Base-by-base conservation (phyloP, 2,888 invertebrate species). In the Lithophane socia region DNA sequence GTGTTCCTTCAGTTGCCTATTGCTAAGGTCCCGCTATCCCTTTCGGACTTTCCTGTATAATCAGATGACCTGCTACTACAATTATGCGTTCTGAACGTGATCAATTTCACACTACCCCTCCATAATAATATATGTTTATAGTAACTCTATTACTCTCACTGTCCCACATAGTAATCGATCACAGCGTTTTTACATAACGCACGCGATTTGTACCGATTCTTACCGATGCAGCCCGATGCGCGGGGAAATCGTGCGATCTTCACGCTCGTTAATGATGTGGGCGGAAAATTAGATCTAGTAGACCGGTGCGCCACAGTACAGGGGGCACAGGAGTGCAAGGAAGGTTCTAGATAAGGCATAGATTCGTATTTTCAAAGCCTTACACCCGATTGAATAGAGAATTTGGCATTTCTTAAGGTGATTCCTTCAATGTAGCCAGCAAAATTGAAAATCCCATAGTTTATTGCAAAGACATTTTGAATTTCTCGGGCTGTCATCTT, bases 231-330 rank as follows among this genome's bases (percentile, higher is more conserved):
- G 80, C 73, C 70, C 87, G 83, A 75, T 84, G 85, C 73, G 69
- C 85, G 65, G 80, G 85, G 86, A 87, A 89, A 90, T 89, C 87
- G 82, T 89, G 83, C 81, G 78, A 91, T 91, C 90, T 92, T 91
- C 83, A 90, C 85, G 91, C 89, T 89, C 72, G 72, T 86, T 84
- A 85, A 86, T 79, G 72, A 73, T 79, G 65, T 76, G 80, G 80
- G 79, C 61, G 83, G 87, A 85, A 82, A 88, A 87, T 86, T 83
- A 74, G 78, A 80, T 86, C 81, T 78, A 73, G 68, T 63, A 72
- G 65, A 76, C 47, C 71, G 70, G 49, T 67, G 63, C 12, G 42
- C 12, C 77, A 78, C 29, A 29, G 7, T 37, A 10, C 42, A 75
- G 49, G 2, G n/a, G 1, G 0, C 0, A 10, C 42, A 80, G 88